These are phyloP conservation scores for Pipistrellus pygmaeus DNA, from an alignment of 2,797 vertebrate species.

Conservation along the genomic window DNA sequence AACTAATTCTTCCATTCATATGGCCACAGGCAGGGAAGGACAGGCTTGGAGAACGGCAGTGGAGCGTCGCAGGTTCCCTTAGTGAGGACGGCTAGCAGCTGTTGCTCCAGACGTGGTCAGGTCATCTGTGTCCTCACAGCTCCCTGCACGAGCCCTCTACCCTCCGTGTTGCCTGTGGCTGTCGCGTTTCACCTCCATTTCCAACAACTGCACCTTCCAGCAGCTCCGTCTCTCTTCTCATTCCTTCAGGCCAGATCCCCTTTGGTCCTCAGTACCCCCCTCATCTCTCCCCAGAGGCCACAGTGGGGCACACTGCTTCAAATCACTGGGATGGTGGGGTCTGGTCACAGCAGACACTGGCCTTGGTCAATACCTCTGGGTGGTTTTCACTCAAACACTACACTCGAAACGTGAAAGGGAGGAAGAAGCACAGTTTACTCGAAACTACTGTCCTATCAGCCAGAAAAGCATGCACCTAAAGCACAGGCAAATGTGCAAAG, in stretches of 20 bases:
- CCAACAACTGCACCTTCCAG: not conserved
- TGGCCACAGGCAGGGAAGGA: not conserved
- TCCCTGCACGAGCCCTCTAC: no score
- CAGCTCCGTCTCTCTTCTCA: not conserved
- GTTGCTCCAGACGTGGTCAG: not conserved
- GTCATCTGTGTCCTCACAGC: not conserved
- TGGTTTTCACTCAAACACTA: not conserved
- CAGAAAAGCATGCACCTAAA: not conserved
- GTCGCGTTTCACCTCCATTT: not conserved
- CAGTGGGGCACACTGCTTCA: not conserved
- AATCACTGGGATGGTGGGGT: not conserved
- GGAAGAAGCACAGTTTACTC: not conserved
- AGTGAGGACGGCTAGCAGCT: not conserved
- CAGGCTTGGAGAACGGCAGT: not conserved
- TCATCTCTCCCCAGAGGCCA: not conserved
- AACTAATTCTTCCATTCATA: not conserved
- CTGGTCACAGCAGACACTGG: not conserved
- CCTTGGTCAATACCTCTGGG: not conserved
- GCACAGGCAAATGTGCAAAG: not conserved
- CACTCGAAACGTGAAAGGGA: not conserved
- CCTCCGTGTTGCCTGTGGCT: not conserved
- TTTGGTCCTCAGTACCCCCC: not conserved
- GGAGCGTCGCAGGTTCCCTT: not conserved
- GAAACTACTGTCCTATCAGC: not conserved
- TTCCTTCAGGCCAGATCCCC: not conserved